Base-by-base conservation (phyloP, 2,797 vertebrate genomes). In the Chaenodraco wilsoni region DNA sequence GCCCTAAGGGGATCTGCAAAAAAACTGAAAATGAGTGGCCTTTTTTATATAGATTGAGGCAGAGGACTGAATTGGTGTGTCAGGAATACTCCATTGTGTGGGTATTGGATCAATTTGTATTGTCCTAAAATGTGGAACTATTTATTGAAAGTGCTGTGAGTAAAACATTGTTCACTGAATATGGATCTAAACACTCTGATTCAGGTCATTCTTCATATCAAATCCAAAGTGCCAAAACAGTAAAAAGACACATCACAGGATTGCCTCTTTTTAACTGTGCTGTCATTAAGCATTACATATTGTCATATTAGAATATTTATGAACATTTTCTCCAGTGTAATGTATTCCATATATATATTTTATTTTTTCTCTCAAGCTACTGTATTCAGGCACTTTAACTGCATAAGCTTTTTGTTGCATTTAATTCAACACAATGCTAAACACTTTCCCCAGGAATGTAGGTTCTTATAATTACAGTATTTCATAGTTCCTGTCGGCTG, bases 211-310 rank as follows among this genome's bases (percentile, higher is more conserved):
- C 48, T 5, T 65, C n/a, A 44, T 46, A 37, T 23, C 2, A 33
- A n/a, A 45, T 57, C 11, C 23, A 76, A 51, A 58, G 46, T 21
- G 40, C 45, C 9, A 33, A 44, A 72, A 50, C 21, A 72, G 31
- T 50, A 17, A 15, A 52, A 51, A 10, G 33, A 44, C 0, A 41
- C 13, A 1, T 12, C 3, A 23, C 8, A 16, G 13, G 2, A 13
- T 40, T 9, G 10, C 16, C 23, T n/a, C 23, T n/a, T 40, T 46
- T n/a, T 68, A 11, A 40, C 6, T 16, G 5, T 9, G 31, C 33
- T 16, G 5, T 9, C 31, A 33, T 69, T 9, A 37, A 37, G 33
- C 33, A 37, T 6, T 12, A 9, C 2, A 15, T 8, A 11, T 61
- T n/a, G 1, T 31, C 6, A 33, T 27, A 27, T 27, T 31, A 31